These are phyloP conservation scores for Argynnis bischoffii DNA, from an alignment of 2,888 invertebrate genomes.

Conservation along the genomic window DNA sequence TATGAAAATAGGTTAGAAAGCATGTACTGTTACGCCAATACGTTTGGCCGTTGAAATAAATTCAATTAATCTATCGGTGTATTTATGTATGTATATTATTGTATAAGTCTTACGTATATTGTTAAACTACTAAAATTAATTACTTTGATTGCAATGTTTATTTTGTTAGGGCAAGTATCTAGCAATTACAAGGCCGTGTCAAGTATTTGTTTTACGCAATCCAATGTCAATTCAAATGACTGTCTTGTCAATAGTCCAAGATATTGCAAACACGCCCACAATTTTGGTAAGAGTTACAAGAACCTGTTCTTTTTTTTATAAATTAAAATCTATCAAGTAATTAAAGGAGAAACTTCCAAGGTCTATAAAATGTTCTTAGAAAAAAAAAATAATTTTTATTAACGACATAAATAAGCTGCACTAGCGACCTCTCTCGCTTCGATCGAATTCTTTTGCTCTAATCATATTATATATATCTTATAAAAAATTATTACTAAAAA, in stretches of 20 bases:
- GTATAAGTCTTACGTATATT: constrained; percentile 6
- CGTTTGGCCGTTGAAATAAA: constrained; percentile 9
- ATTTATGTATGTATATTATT: background rate
- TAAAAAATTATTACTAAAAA: no score
- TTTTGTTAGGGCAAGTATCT: constrained; percentile 53
- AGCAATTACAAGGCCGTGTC: constrained; percentile 56
- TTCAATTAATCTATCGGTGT: constrained; percentile 3
- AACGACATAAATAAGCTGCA: background rate
- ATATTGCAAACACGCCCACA: constrained; percentile 28
- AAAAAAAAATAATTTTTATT: background rate
- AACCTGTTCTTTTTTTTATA: constrained; percentile 28
- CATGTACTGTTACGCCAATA: background rate
- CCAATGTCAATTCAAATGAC: constrained; percentile 33
- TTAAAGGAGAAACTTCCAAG: constrained; percentile 24
- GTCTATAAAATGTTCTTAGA: background rate
- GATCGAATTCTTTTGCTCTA: no score
- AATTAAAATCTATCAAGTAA: constrained; percentile 23
- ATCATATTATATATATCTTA: no score
- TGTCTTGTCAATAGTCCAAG: constrained; percentile 16
- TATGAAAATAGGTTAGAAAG: background rate
- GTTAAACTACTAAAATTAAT: constrained; percentile 4
- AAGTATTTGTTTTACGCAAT: constrained; percentile 66
- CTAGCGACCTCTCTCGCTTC: no score
- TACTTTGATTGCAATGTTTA: constrained; percentile 42
- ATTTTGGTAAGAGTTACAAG: constrained; percentile 25